phyloP scores from a whole-genome alignment of 2,113 vertebrate species.

The Cyanistes caeruleus region DNA sequence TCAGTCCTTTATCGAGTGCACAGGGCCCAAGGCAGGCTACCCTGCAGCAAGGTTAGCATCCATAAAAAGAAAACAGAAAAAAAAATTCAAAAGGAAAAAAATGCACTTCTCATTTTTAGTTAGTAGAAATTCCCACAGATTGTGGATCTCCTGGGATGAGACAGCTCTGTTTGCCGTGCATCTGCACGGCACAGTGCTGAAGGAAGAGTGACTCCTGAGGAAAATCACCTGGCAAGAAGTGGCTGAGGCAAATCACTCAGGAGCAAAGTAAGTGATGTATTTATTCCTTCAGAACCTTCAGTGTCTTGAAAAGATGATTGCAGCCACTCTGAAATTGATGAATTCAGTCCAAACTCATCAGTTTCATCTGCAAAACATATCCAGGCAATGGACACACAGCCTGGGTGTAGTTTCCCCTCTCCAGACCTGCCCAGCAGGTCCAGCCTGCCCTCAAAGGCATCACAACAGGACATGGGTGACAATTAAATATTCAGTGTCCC shows the following conservation, averaged over 20 bases:
- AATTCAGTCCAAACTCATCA: not conserved
- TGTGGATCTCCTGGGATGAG: not conserved
- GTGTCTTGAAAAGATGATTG: not conserved
- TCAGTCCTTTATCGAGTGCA: not conserved
- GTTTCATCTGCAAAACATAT: not conserved
- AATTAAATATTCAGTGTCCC: not conserved
- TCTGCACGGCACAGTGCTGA: not conserved
- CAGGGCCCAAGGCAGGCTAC: not conserved
- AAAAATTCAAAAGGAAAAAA: not conserved
- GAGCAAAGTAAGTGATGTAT: not conserved
- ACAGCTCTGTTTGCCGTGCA: not conserved
- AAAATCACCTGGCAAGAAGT: not conserved
- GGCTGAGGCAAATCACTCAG: not conserved
- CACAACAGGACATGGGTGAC: rapidly evolving
- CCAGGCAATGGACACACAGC: not conserved
- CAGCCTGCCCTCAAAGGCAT: not conserved
- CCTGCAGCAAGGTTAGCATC: not conserved
- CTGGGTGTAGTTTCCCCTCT: not conserved
- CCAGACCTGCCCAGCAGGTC: not conserved
- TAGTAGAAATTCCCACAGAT: not conserved
- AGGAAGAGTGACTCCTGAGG: not conserved
- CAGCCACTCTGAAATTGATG: not conserved
- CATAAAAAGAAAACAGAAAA: not conserved
- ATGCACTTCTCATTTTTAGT: not conserved
- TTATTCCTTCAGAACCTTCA: not conserved